A percentile compares a stretch with the other conserved stretches of the same genome.
Conservation (phyloP, 2,113 vertebrate species). For the Caranx ignobilis region DNA sequence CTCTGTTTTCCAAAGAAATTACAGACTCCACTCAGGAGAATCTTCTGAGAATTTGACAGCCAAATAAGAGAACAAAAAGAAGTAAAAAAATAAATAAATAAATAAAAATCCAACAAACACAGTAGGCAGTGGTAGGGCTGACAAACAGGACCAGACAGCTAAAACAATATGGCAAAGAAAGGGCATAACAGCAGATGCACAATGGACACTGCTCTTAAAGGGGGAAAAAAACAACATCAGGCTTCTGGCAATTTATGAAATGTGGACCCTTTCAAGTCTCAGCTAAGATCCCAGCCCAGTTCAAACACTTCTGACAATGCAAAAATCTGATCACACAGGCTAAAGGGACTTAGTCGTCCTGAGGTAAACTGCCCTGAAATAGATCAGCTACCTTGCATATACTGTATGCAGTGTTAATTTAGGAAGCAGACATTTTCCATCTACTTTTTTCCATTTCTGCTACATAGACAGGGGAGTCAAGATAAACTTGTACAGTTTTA, state of each 20-base stretch:
- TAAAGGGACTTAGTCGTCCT: background rate
- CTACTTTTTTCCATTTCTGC: background rate
- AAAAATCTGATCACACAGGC: background rate
- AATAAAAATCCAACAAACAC: background rate
- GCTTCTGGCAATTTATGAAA: background rate
- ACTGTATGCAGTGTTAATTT: background rate
- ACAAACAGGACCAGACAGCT: conserved; percentile 10
- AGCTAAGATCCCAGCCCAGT: background rate
- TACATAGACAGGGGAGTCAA: too few species aligned
- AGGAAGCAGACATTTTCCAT: background rate
- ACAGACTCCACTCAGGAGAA: background rate
- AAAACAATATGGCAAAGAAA: conserved; percentile 7
- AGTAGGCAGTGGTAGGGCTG: background rate
- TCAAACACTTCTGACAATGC: background rate
- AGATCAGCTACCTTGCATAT: background rate
- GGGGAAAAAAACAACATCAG: background rate
- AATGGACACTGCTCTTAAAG: background rate
- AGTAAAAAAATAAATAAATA: background rate
- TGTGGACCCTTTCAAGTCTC: background rate
- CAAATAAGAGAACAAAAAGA: conserved; percentile 14
- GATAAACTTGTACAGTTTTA: too few species aligned
- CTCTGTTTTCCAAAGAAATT: background rate
- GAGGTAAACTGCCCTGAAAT: background rate
- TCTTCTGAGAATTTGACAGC: conserved; percentile 15
- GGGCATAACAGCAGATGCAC: conserved; percentile 3